A percentile compares a stretch with the other conserved stretches of the same genome.
Evolutionary conservation across 2,113 vertebrate genomes (phyloP).

Genomic region (Butorides virescens): DNA sequence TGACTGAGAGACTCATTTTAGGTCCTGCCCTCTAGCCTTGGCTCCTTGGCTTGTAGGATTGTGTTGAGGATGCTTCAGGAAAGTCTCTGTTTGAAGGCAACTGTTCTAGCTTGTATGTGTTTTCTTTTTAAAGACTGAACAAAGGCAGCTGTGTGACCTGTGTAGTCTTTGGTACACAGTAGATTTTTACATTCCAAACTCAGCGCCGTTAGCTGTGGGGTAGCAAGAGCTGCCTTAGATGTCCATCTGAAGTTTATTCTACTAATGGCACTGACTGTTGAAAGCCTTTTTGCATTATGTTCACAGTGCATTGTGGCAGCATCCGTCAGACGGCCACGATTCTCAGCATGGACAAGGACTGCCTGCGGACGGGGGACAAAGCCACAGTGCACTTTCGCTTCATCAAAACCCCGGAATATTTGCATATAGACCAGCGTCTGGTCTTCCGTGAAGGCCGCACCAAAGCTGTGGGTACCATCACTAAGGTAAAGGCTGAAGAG

Average conservation of each 20-base stretch:
- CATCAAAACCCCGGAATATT: slow-evolving; percentile 97
- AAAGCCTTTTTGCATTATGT: not conserved
- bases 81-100: not conserved
- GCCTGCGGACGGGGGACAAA: slow-evolving; percentile 94
- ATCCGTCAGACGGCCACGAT: slow-evolving; percentile 97
- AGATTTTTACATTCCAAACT: not conserved
- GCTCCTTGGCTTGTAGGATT: not conserved
- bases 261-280: not conserved
- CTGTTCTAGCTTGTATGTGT: not conserved
- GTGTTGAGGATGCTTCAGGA: not conserved
- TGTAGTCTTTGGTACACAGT: not conserved
- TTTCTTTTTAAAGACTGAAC: not conserved
- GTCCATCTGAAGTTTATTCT: not conserved
- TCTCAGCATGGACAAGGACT: slow-evolving; percentile 97
- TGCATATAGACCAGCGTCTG: slow-evolving; percentile 95
- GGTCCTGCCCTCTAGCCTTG: not conserved
- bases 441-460: slow-evolving; percentile 98
- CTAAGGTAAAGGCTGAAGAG: slow-evolving; percentile 81
- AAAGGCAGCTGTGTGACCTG: not conserved
- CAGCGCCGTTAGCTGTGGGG: not conserved
- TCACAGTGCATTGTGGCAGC: slow-evolving; percentile 94
- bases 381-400: slow-evolving; percentile 97
- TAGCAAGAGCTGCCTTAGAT: not conserved
- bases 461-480: slow-evolving; percentile 98
- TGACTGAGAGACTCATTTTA: not conserved